Conservation (phyloP, 1,140 invertebrate genomes). For the Tribolium madens region DNA sequence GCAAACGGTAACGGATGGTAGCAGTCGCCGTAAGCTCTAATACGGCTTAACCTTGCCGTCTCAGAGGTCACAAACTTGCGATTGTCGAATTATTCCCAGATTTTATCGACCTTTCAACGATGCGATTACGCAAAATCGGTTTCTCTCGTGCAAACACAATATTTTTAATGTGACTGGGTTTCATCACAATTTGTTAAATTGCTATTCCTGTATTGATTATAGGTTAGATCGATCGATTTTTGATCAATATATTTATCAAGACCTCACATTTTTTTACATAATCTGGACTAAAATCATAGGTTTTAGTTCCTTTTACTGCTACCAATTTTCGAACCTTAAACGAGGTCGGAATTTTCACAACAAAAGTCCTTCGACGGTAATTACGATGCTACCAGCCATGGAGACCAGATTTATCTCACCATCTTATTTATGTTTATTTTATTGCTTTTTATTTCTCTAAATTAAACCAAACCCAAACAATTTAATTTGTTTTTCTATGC, state of each 20-base stretch:
- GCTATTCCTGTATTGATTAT: not conserved
- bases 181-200: slow-evolving; percentile 23
- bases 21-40: slow-evolving; percentile 16
- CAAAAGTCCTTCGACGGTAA: not conserved
- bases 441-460: not conserved
- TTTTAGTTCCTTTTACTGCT: slow-evolving; percentile 24
- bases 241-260: slow-evolving; percentile 18
- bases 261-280: slow-evolving; percentile 28
- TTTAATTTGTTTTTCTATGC: not conserved
- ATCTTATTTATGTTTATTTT: not conserved
- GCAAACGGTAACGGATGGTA: slow-evolving; percentile 26
- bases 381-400: not conserved
- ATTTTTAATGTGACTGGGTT: slow-evolving; percentile 28
- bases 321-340: slow-evolving; percentile 8
- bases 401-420: not conserved
- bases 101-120: not conserved
- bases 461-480: not conserved
- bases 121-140: slow-evolving; percentile 9
- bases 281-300: slow-evolving; percentile 20
- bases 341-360: not conserved
- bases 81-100: too few relatives aligned
- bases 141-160: slow-evolving; percentile 12
- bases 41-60: slow-evolving; percentile 63
- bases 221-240: slow-evolving; percentile 32
- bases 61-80: slow-evolving; percentile 53